phyloP scores from a whole-genome alignment of 2,797 vertebrate species.

The Tiaroga cobitis region DNA sequence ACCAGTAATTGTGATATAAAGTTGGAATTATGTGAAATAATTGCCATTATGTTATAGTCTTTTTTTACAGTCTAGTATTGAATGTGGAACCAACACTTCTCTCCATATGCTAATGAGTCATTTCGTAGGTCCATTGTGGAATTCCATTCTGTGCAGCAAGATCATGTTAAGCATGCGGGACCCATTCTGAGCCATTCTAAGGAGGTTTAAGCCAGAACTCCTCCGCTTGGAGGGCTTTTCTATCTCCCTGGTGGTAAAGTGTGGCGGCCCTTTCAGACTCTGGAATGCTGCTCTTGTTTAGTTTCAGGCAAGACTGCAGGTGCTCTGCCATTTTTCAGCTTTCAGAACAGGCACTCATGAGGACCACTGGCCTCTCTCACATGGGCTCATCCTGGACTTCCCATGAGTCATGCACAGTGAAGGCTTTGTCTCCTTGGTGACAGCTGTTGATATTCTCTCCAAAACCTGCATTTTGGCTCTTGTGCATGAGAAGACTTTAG shows the following conservation, averaged over 20 bases:
- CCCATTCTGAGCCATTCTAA: background rate
- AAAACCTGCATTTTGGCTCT: constrained; percentile 1
- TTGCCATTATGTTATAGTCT: background rate
- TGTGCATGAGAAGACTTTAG: background rate
- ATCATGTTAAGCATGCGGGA: background rate
- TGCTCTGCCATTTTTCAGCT: constrained; percentile 45
- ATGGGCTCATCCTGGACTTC: constrained; percentile 36
- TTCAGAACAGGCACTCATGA: constrained; percentile 41
- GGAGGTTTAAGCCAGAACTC: background rate
- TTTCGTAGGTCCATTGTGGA: background rate
- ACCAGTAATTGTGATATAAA: background rate
- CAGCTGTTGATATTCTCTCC: constrained; percentile 49
- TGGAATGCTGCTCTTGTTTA: constrained; percentile 42
- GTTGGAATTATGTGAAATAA: background rate
- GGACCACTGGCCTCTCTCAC: constrained; percentile 31
- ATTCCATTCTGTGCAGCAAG: constrained; percentile 9
- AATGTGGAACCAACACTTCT: background rate
- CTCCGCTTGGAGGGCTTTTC: background rate
- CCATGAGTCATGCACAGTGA: constrained; percentile 16
- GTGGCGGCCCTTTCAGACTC: constrained; percentile 1
- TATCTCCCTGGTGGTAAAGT: constrained; percentile 18
- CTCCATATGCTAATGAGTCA: background rate
- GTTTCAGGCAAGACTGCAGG: constrained; percentile 30
- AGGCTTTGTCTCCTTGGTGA: constrained; percentile 32
- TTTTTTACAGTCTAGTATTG: background rate